Base-by-base conservation (phyloP, 2,888 invertebrate genomes). In the Myathropa florea region DNA sequence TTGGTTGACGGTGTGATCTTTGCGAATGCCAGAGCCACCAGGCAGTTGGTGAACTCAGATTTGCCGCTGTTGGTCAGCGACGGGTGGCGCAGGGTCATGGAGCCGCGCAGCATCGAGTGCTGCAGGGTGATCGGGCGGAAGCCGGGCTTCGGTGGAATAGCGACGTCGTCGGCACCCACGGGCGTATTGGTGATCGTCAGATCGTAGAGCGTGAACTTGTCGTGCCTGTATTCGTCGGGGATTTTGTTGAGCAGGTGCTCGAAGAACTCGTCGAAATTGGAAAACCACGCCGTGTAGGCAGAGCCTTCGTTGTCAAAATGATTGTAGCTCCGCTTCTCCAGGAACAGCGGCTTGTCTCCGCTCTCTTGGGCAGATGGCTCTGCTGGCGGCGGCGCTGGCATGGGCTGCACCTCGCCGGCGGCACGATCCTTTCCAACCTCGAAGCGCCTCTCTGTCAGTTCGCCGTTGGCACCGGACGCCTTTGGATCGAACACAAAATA, bases 401-500 rank as follows among this genome's bases (percentile, higher is more conserved):
- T n/a, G n/a, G n/a, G n/a, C n/a, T n/a, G n/a, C n/a, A n/a, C n/a
- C 88, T 89, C 75, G 90, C 91, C 26, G 88, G 89, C 67, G 90
- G 90, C 55, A 91, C 92, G 65, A 91, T 86, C 88, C 87, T 59
- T 85, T 86, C 88, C 89, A 89, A 63, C 89, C 87, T 86, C 72
- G 46, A 89, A 65, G 12, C 90, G 78, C 2, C 88, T 71, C 12
- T 71, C 33, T 0, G 92, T 92, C 6, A 83, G 83, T 88, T 90
- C 78, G 88, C 95, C 95, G 23, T 93, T 92, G 12, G 94, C 94
- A 88, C 94, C 94, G 71, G 94, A 94, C 0, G 94, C 94, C 30
- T 94, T 94, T 0, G 95, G 94, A 88, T 95, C 95, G 71, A 94
- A 95, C 89, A 94, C 93, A 88, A 94, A 94, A 78, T 92, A 93